Conservation (phyloP, 2,113 vertebrate genomes). For the Dryoscopus gambensis region DNA sequence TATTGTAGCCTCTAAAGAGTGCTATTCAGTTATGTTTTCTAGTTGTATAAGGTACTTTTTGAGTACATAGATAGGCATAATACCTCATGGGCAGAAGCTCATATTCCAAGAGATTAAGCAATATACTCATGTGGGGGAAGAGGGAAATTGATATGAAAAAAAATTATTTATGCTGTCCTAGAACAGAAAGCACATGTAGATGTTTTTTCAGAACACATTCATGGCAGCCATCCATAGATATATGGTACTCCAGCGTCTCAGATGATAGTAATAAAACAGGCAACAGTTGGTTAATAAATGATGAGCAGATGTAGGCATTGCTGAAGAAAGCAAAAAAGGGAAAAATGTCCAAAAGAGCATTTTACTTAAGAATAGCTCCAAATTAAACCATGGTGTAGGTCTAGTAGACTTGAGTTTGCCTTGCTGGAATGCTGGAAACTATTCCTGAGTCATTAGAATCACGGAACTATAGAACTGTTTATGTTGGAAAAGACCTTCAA, state of each 20-base stretch:
- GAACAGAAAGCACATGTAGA: background rate
- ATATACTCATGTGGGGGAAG: background rate
- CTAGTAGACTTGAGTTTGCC: background rate
- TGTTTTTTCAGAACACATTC: background rate
- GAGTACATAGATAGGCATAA: background rate
- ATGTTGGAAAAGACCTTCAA: background rate
- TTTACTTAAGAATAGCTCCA: background rate
- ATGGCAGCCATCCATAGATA: constrained; percentile 2
- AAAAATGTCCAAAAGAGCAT: background rate
- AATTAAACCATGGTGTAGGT: background rate
- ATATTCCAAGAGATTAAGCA: background rate
- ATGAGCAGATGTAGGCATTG: background rate
- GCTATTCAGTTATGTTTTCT: background rate
- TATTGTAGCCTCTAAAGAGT: background rate
- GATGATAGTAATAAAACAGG: background rate
- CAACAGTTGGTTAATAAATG: background rate
- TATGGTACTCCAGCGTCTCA: background rate
- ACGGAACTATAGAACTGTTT: background rate
- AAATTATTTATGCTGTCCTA: background rate
- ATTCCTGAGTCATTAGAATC: background rate
- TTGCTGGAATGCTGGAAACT: background rate
- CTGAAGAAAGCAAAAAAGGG: background rate
- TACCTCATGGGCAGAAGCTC: background rate
- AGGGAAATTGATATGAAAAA: background rate
- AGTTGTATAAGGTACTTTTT: background rate